phyloP scores from a whole-genome alignment of 2,113 vertebrate species.

The Sapayoa aenigma region DNA sequence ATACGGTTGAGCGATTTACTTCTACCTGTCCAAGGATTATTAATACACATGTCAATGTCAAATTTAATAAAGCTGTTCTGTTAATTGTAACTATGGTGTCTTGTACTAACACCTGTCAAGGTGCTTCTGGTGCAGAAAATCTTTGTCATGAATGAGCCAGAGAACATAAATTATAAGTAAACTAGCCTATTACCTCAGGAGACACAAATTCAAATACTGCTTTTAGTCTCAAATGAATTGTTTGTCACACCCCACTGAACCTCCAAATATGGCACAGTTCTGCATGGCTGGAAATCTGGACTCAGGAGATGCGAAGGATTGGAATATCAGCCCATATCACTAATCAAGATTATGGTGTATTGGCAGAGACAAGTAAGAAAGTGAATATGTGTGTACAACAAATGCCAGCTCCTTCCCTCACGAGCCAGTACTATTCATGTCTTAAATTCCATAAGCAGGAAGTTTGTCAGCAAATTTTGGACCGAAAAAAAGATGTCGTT shows the following conservation, averaged over 20 bases:
- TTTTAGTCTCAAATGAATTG: constrained; percentile 60
- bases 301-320: constrained; percentile 12
- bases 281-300: not conserved
- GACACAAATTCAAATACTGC: constrained; percentile 25
- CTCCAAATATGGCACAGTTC: constrained; percentile 53
- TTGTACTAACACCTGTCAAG: constrained; percentile 54
- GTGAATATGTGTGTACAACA: not conserved
- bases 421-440: not conserved
- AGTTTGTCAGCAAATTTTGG: not conserved
- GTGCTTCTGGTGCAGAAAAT: constrained; percentile 59
- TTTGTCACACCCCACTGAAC: constrained; percentile 48
- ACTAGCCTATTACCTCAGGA: constrained; percentile 48
- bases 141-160: constrained; percentile 42
- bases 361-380: constrained; percentile 27
- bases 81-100: constrained; percentile 39
- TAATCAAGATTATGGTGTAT: constrained; percentile 37
- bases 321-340: constrained; percentile 28
- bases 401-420: not conserved
- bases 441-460: constrained; percentile 9
- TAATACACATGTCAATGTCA: constrained; percentile 60
- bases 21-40: constrained; percentile 61
- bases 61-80: constrained; percentile 50
- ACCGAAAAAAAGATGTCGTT: not conserved
- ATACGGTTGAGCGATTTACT: constrained; percentile 56
- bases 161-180: constrained; percentile 42